A percentile compares a stretch with the other conserved stretches of the same genome.
These are phyloP conservation scores for Phyllotreta striolata DNA, from an alignment of 2,888 invertebrate species.

Conservation along the genomic window DNA sequence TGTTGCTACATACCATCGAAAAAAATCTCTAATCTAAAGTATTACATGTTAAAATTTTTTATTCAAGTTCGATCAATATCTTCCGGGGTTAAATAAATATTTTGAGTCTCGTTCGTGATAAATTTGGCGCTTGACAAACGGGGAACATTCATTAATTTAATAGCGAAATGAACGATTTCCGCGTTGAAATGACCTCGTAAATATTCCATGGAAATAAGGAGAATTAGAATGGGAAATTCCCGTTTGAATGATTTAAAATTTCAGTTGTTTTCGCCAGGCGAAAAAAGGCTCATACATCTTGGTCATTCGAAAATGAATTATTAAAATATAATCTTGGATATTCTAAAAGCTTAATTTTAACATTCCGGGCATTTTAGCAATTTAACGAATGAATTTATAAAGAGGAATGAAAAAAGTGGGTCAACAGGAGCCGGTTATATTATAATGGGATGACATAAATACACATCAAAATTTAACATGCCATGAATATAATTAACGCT, in stretches of 20 bases:
- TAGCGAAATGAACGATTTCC: too few species aligned
- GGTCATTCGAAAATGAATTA: constrained; percentile 19
- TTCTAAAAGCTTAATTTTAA: constrained; percentile 19
- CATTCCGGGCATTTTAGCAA: constrained; percentile 19
- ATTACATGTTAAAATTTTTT: too few species aligned
- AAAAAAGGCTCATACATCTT: constrained; percentile 18
- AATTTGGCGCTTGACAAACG: too few species aligned
- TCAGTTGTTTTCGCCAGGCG: constrained; percentile 4
- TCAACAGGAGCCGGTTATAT: constrained; percentile 15
- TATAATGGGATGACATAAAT: constrained; percentile 12
- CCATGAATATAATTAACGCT: constrained; percentile 3
- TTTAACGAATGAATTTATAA: constrained; percentile 20
- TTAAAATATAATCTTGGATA: constrained; percentile 16
- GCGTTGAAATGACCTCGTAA: neutral
- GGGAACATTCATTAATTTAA: too few species aligned
- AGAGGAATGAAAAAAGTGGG: constrained; percentile 15
- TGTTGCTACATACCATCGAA: too few species aligned
- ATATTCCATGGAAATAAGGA: neutral
- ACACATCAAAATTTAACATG: neutral
- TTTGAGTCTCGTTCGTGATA: too few species aligned
- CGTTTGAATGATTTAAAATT: constrained; percentile 2
- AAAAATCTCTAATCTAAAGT: too few species aligned
- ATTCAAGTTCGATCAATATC: too few species aligned
- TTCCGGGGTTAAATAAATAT: too few species aligned
- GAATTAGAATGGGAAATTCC: constrained; percentile 1